Percentiles rank a stretch among this genome's conserved stretches.
These are phyloP conservation scores for Bedellia somnulentella DNA, from an alignment of 2,888 invertebrate species.

Conservation along the genomic window DNA sequence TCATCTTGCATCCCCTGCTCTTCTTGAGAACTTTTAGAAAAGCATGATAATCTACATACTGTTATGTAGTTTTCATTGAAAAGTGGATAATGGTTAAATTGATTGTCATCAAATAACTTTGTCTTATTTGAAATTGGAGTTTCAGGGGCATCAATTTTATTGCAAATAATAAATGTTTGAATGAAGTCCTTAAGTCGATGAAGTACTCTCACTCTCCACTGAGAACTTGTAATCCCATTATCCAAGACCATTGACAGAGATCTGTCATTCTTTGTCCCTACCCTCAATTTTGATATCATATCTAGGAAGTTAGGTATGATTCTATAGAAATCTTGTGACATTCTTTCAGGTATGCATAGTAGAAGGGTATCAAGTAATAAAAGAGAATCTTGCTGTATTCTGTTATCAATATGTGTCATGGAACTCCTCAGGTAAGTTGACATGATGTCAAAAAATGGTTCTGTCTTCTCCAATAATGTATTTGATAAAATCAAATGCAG, in stretches of 20 bases:
- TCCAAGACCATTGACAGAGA: conserved; percentile 70
- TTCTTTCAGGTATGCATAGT: conserved; percentile 64
- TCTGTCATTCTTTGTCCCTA: conserved; percentile 67
- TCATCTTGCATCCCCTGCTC: conserved; percentile 27
- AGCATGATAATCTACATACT: conserved; percentile 35
- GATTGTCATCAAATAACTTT: conserved; percentile 22
- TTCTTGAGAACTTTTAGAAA: conserved; percentile 34
- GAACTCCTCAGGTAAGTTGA: conserved; percentile 82
- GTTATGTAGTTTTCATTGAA: conserved; percentile 28
- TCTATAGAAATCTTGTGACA: conserved; percentile 68
- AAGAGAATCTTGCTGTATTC: conserved; percentile 83
- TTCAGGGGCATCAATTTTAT: conserved; percentile 17
- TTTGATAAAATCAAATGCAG: conserved; percentile 48
- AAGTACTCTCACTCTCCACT: conserved; percentile 79
- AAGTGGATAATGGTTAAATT: conserved; percentile 26
- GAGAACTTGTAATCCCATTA: conserved; percentile 72
- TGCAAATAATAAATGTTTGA: conserved; percentile 28
- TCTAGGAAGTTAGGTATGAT: conserved; percentile 80
- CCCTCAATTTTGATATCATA: conserved; percentile 76
- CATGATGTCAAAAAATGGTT: conserved; percentile 76
- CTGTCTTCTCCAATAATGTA: conserved; percentile 45
- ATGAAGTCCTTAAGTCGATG: conserved; percentile 65
- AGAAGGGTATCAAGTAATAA: conserved; percentile 77
- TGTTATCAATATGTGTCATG: conserved; percentile 84
- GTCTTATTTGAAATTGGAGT: conserved; percentile 14